Base-by-base conservation (phyloP, 1,140 invertebrate species). In the Listronotus oregonensis region DNA sequence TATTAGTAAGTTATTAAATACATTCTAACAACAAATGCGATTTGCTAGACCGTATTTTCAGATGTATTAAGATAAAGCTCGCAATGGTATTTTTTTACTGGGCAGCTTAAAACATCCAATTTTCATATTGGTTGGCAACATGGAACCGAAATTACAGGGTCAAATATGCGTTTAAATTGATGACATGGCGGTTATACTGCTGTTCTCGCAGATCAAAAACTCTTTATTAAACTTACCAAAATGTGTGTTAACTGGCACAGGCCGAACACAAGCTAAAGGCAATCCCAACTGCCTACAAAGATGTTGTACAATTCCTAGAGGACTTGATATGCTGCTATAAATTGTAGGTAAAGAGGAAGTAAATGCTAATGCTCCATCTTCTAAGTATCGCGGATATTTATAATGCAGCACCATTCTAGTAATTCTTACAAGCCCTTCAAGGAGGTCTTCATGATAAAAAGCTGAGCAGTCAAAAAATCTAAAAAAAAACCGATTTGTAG, bases 311-410 rank as follows among this genome's bases (percentile, higher is more conserved):
- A 91, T 84, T 5, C 86, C 87, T 54, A 89, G 79, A 5, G 86
- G 87, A 69, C 89, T 88, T 4, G 89, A 86, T 3, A 90, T 85
- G 70, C 90, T 93, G 69, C 90, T 89, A 82, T 95, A 96, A 73
- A 96, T 89, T 21, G 90, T 82, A 8, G 90, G 93, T 8, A 90
- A 86, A 0, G 88, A 85, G 43, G 86, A 85, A 39, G 87, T 85
- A 40, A 94, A 82, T 5, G 90, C 88, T 52, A 91, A 83, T 64
- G 83, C 81, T 46, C 92, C 92, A 72, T 94, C 90, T 73, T 91
- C 89, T 63, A 89, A 81, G 77, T 91, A 95, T 47, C 89, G 84
- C 0, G 91, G 90, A 75, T 92, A 94, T 73, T 89, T 91, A 73
- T 88, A 86, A 77, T 93, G 90, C 6, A 96, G 73, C 55, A 92